Evolutionary conservation across 2,888 invertebrate genomes (phyloP).

Genomic region (Macrophya annulata): DNA sequence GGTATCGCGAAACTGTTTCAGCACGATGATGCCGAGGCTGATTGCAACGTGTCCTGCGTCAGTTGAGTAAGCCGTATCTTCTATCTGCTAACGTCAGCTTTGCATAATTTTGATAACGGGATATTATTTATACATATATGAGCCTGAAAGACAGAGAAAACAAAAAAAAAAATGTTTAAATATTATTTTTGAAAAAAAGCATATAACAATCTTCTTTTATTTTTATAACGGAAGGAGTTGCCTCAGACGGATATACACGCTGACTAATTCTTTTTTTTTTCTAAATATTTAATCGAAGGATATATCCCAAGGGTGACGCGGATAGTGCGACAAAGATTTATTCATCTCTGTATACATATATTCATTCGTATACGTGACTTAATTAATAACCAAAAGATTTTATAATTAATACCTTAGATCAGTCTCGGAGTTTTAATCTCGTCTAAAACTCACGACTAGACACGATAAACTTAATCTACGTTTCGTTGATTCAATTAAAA

Average conservation of each 20-base stretch:
- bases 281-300: slow-evolving; percentile 4
- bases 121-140: background rate
- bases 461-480: slow-evolving; percentile 20
- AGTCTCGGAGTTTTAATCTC: slow-evolving; percentile 28
- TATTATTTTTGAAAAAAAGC: background rate
- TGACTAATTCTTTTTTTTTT: background rate
- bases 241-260: background rate
- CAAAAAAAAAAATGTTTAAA: background rate
- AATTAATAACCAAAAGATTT: slow-evolving; percentile 46
- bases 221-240: background rate
- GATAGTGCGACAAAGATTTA: slow-evolving; percentile 2
- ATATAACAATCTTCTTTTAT: too few species aligned
- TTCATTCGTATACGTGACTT: slow-evolving; percentile 42
- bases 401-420: slow-evolving; percentile 47
- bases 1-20: background rate
- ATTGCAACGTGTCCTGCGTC: background rate
- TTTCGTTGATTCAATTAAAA: slow-evolving; percentile 43
- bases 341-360: background rate
- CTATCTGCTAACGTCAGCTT: background rate
- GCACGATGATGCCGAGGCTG: background rate
- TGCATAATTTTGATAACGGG: slow-evolving; percentile 5
- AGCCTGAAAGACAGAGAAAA: background rate
- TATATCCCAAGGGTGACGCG: background rate
- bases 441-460: slow-evolving; percentile 3
- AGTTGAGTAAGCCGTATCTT: background rate